These are phyloP conservation scores for Odontomachus brunneus DNA, from an alignment of 1,140 invertebrate genomes.

Conservation along the genomic window DNA sequence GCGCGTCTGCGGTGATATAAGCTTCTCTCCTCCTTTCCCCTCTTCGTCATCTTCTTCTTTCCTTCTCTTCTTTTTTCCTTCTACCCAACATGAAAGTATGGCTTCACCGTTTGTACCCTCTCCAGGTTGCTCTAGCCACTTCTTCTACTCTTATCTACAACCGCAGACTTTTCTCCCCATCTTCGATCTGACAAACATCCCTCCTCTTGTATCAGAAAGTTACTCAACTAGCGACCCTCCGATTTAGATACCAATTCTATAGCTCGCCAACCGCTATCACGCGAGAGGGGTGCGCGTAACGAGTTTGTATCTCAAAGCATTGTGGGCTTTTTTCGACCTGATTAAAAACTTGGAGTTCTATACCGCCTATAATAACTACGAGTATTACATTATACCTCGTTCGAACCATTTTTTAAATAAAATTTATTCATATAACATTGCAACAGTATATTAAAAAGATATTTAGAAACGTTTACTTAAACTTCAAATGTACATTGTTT, in stretches of 20 bases:
- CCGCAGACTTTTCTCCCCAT: constrained; percentile 79
- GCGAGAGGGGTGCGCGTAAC: constrained; percentile 22
- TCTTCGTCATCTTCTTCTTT: constrained; percentile 8
- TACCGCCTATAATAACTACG: no score
- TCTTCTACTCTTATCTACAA: constrained; percentile 80
- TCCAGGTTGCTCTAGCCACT: constrained; percentile 48
- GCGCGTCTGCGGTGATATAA: constrained; percentile 75
- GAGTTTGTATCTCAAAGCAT: neutral
- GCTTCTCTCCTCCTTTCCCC: constrained; percentile 31
- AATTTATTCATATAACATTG: no score
- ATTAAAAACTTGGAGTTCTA: neutral
- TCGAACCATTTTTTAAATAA: no score
- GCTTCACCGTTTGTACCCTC: constrained; percentile 56
- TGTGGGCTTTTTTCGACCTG: neutral
- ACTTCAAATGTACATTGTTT: no score
- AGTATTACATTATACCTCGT: no score
- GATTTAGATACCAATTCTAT: constrained; percentile 68
- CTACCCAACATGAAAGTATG: constrained; percentile 52
- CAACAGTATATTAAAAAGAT: no score
- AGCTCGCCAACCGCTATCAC: constrained; percentile 53
- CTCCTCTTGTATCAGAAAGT: constrained; percentile 78
- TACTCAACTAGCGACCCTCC: constrained; percentile 73
- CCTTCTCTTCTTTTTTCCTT: constrained; percentile 15
- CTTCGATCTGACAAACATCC: constrained; percentile 79
- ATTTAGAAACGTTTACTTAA: no score